Evolutionary conservation across 2,113 vertebrate species (phyloP).

Genomic region (Laticauda colubrina): DNA sequence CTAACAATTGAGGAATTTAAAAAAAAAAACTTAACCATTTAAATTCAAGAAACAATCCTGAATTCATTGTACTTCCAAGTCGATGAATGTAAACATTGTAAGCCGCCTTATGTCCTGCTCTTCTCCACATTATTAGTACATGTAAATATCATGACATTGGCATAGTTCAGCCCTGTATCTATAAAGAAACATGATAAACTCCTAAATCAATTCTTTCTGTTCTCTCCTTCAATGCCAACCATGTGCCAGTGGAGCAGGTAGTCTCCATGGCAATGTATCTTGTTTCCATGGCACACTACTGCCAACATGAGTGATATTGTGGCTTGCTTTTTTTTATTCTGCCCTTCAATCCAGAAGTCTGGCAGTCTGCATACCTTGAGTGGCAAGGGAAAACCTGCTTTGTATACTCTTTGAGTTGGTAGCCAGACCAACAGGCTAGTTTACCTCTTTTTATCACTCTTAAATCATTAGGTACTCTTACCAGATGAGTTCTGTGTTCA

Average conservation of each 20-base stretch:
- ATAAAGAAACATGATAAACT: neutral
- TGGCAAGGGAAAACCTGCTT: neutral
- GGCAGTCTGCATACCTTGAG: neutral
- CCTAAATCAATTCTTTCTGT: neutral
- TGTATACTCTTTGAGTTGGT: neutral
- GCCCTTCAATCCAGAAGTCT: neutral
- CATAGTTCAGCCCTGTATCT: neutral
- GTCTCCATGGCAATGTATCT: slow-evolving; percentile 2
- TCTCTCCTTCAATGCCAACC: neutral
- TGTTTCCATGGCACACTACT: slow-evolving; percentile 19
- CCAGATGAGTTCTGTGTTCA: neutral
- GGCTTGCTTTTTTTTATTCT: neutral
- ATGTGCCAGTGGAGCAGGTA: neutral
- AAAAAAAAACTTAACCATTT: neutral
- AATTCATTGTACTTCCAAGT: neutral
- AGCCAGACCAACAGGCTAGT: neutral
- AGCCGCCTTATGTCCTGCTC: neutral
- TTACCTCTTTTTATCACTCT: neutral
- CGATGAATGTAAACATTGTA: neutral
- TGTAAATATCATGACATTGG: neutral
- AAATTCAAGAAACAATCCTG: neutral
- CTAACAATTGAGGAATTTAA: neutral
- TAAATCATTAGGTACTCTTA: neutral
- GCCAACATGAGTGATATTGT: neutral
- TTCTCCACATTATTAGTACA: neutral